These are phyloP conservation scores for Ichneumoninae sp. DNA, from an alignment of 2,888 invertebrate species.

Conservation along the genomic window DNA sequence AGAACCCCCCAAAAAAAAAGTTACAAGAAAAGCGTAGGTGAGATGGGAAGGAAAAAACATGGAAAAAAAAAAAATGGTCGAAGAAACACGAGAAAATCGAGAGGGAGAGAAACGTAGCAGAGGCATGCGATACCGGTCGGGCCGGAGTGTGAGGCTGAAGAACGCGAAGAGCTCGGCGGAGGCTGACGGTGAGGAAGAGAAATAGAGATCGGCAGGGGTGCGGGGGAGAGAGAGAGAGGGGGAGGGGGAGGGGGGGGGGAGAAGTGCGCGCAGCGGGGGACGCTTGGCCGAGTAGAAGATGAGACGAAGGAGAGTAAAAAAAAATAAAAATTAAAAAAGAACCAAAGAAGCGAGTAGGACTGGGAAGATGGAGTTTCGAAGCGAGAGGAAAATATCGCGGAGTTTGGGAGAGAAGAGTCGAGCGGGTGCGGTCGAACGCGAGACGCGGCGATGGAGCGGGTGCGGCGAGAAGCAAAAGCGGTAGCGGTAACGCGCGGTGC, in stretches of 20 bases:
- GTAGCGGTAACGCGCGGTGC: slow-evolving; percentile 51
- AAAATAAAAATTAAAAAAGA: background rate
- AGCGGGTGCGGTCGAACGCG: slow-evolving; percentile 33
- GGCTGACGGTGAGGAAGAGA: slow-evolving; percentile 50
- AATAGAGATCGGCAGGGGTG: slow-evolving; percentile 51
- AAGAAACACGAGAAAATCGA: slow-evolving; percentile 14
- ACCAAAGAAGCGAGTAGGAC: slow-evolving; percentile 1
- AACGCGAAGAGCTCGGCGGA: slow-evolving; percentile 12
- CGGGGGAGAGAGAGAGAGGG: slow-evolving; percentile 40
- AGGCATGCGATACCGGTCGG: background rate
- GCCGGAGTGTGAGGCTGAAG: background rate
- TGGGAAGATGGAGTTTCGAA: slow-evolving; percentile 32
- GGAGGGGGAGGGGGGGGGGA: slow-evolving; percentile 44
- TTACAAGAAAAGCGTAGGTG: slow-evolving; percentile 34
- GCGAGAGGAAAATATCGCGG: slow-evolving; percentile 11
- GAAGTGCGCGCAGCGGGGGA: slow-evolving; percentile 2
- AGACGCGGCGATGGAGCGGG: slow-evolving; percentile 31
- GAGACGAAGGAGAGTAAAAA: background rate
- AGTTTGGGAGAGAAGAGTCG: background rate
- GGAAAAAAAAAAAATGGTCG: background rate
- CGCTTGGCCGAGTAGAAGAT: slow-evolving; percentile 5
- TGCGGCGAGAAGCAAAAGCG: slow-evolving; percentile 43
- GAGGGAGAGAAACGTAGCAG: slow-evolving; percentile 47
- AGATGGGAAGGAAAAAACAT: background rate
- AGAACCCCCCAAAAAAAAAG: background rate